Percentiles rank a stretch among this genome's conserved stretches.
phyloP scores from a whole-genome alignment of 30 jellyfish, hydroid and myxozoan species.

The Hydractinia symbiolongicarpus region DNA sequence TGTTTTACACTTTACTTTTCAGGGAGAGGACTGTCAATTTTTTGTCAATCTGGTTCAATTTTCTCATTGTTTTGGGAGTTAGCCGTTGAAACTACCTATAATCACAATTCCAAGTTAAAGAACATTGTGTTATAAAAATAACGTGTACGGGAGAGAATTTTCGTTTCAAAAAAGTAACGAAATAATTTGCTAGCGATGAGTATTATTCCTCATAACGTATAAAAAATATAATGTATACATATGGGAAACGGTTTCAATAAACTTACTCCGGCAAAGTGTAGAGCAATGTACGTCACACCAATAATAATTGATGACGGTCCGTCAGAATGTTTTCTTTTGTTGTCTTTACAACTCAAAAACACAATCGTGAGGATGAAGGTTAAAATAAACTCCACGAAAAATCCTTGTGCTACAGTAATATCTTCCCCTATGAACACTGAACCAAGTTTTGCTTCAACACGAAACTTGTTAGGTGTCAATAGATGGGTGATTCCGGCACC shows the following conservation, averaged over 20 bases:
- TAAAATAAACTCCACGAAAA: background rate
- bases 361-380: background rate
- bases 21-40: too few relatives aligned
- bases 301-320: constrained; percentile 3
- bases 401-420: constrained; percentile 7
- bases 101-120: too few relatives aligned
- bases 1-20: too few relatives aligned
- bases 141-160: too few relatives aligned
- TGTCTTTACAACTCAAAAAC: constrained; percentile 7
- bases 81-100: too few relatives aligned
- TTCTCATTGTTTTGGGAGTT: too few relatives aligned
- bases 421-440: background rate
- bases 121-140: too few relatives aligned
- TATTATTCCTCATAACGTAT: too few relatives aligned
- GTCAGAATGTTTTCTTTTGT: background rate
- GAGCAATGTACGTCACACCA: background rate
- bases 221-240: too few relatives aligned
- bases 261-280: constrained; percentile 7
- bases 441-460: background rate
- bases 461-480: background rate
- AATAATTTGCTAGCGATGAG: too few relatives aligned
- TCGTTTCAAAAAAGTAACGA: too few relatives aligned
- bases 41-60: too few relatives aligned
- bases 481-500: background rate
- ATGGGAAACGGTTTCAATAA: background rate